Base-by-base conservation (phyloP, 2,797 vertebrate genomes). In the Phataginus tricuspis region DNA sequence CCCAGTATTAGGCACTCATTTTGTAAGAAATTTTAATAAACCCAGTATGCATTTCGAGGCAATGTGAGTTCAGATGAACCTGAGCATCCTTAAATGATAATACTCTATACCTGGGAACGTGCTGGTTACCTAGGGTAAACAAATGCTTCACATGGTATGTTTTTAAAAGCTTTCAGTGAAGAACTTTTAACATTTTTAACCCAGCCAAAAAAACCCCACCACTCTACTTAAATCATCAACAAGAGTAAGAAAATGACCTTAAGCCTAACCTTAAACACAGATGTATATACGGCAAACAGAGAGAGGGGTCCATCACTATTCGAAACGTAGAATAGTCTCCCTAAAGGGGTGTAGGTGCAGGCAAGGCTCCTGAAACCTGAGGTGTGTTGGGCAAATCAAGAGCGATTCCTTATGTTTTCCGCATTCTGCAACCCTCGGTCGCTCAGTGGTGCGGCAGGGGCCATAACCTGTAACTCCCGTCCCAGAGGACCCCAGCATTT, bases 401-500 rank as follows among this genome's bases (percentile, higher is more conserved):
- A 59, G 39, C 42, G 18, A 80, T 63, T 29, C 45, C 84, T 68
- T 72, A 5, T 8, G 75, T 72, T 93, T 85, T 86, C 90, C 68
- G 92, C 95, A 94, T 92, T 93, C 86, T 89, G 96, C 95, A 88
- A 39, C 78, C 51, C 90, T n/a, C 19, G 4, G 37, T 23, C 6
- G 79, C 93, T 84, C 63, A 3, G 82, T 0, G 75, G 78, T 15
- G 93, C 14, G 34, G 82, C 53, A 4, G n/a, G 34, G 89, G 66
- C 34, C 84, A 25, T 16, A 55, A 55, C 42, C 77, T 45, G n/a
- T 31, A 69, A 37, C 84, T 86, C 59, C 29, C 84, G 21, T 3
- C 45, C n/a, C 51, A 6, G 61, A 39, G 71, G n/a, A 74, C 57
- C 77, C 75, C 75, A 77, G 84, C n/a, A 34, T 29, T 86, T 72